Base-by-base conservation (phyloP, 1,140 invertebrate genomes). In the Diabrotica undecimpunctata region DNA sequence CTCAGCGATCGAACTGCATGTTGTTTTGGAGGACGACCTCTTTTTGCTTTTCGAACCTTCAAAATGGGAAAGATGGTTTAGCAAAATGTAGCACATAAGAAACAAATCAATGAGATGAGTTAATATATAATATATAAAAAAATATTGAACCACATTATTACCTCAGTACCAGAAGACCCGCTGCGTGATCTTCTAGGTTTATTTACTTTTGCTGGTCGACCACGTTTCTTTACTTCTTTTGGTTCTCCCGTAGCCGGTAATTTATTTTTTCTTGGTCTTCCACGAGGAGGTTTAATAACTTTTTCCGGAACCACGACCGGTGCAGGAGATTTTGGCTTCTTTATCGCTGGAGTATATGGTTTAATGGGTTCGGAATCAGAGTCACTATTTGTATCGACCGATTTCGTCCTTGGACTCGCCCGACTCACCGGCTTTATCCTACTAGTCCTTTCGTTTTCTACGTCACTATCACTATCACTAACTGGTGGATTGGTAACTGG, bases 201-300 rank as follows among this genome's bases (percentile, higher is more conserved):
- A 13, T 62, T 70, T 13, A 57, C 50, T 41, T 62, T 61, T 46
- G 41, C 41, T 36, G 81, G 81, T 52, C 81, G 69, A 5, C 81
- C 81, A 4, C 81, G 69, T 56, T 71, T 76, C 52, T 68, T 69
- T 0, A 66, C 65, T 10, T 66, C 61, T 6, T 68, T 46, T 46
- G 41, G 41, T 46, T 10, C 25, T 35, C 63, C 68, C 25, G 65
- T 66, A 35, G 61, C 67, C 35, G 68, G 75, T 61, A 35, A 76
- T 74, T 69, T 83, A 76, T 62, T 79, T 75, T 74, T 84, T 79
- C 61, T 81, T 73, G 62, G 77, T 53, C 76, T 64, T 41, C 72
- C 80, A 69, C 59, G 66, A 67, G 70, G 69, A 14, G 68, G 65
- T 66, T 74, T 74, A n/a, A 37, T 36, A 8, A 58, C n/a, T 52